These are phyloP conservation scores for Chaetorhynchus papuensis DNA, from an alignment of 2,113 vertebrate genomes.

Conservation along the genomic window DNA sequence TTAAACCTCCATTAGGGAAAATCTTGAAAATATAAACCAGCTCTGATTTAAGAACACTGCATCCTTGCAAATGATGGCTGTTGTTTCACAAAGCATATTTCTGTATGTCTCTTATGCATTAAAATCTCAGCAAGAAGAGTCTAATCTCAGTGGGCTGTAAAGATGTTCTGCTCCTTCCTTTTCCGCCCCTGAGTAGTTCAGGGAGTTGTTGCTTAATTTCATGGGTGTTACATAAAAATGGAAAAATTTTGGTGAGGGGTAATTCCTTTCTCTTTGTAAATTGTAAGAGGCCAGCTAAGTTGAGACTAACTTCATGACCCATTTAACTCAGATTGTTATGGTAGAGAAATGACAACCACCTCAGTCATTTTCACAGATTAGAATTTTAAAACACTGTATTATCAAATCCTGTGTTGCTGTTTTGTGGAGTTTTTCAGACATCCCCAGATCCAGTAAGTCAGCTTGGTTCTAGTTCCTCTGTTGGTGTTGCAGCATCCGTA, in stretches of 20 bases:
- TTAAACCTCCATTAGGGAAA: background rate
- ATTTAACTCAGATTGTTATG: background rate
- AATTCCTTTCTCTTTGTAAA: background rate
- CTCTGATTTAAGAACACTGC: background rate
- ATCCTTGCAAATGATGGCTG: background rate
- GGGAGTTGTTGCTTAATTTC: background rate
- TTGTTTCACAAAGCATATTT: background rate
- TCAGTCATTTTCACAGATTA: background rate
- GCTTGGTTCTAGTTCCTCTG: background rate
- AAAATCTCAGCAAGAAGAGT: background rate
- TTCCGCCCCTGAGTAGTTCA: background rate
- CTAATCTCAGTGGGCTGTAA: background rate
- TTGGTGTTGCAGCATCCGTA: background rate
- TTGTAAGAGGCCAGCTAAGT: background rate
- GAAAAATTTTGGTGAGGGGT: background rate
- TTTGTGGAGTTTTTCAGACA: background rate
- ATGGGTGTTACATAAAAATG: background rate
- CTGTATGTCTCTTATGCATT: background rate
- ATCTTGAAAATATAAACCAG: background rate
- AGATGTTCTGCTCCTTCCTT: background rate
- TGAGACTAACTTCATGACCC: background rate
- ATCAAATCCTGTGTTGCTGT: background rate
- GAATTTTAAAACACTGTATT: background rate
- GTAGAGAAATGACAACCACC: background rate
- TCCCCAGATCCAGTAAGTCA: background rate